Percentiles rank a stretch among this genome's conserved stretches.
These are phyloP conservation scores for Chloebia gouldiae DNA, from an alignment of 2,113 vertebrate species.

Conservation along the genomic window DNA sequence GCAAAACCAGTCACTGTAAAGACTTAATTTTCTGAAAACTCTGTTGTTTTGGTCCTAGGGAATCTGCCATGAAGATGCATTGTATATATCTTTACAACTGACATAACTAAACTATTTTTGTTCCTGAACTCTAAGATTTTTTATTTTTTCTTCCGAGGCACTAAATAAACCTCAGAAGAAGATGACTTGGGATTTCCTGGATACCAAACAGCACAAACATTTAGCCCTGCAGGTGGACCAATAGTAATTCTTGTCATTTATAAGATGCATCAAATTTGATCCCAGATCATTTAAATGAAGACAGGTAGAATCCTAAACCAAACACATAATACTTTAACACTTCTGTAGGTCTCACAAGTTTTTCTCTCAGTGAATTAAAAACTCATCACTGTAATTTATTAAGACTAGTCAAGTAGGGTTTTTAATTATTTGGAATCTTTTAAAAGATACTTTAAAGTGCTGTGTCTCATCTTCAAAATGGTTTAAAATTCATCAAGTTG, in stretches of 20 bases:
- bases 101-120: background rate
- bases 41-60: background rate
- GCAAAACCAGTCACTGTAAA: slow-evolving; percentile 2
- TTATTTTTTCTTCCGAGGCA: background rate
- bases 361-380: background rate
- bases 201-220: background rate
- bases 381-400: background rate
- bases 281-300: background rate
- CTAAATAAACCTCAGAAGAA: background rate
- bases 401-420: background rate
- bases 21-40: background rate
- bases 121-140: background rate
- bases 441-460: background rate
- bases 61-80: background rate
- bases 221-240: background rate
- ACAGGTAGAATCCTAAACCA: background rate
- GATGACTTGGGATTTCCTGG: background rate
- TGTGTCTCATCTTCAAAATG: background rate
- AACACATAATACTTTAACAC: background rate
- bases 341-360: background rate
- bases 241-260: background rate
- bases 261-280: background rate
- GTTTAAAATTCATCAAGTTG: background rate
- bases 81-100: background rate
- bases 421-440: background rate